phyloP scores from a whole-genome alignment of 2,888 invertebrate species.

The Coenonympha arcania region DNA sequence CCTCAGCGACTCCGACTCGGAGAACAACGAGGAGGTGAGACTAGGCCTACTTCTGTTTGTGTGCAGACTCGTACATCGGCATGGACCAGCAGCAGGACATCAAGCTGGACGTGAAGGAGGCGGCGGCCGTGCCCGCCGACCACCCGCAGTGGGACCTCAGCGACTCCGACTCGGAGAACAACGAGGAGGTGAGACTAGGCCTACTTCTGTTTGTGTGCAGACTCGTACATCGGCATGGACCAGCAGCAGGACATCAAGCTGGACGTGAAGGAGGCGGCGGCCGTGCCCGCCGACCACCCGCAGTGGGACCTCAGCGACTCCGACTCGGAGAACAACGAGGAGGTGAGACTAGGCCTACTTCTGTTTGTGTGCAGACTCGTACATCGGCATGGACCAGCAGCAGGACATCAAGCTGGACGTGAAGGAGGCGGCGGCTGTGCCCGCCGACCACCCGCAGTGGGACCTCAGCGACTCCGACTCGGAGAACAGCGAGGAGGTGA shows the following conservation, averaged over 20 bases:
- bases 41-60: too few species aligned
- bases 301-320: slow-evolving; percentile 99
- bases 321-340: too few species aligned
- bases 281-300: slow-evolving; percentile 93
- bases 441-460: slow-evolving; percentile 97
- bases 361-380: slow-evolving; percentile 80
- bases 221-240: slow-evolving; percentile 98
- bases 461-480: slow-evolving; percentile 95
- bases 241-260: slow-evolving; percentile 95
- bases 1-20: slow-evolving; percentile 92
- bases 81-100: too few species aligned
- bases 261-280: slow-evolving; percentile 97
- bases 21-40: slow-evolving; percentile 73
- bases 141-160: too few species aligned
- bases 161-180: too few species aligned
- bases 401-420: slow-evolving; percentile 98
- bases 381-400: slow-evolving; percentile 96
- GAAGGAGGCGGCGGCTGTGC: slow-evolving; percentile 93
- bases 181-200: too few species aligned
- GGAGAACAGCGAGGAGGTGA: slow-evolving; percentile 73
- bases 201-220: slow-evolving; percentile 48
- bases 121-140: too few species aligned
- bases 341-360: too few species aligned
- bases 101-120: too few species aligned
- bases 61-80: too few species aligned